phyloP scores from a whole-genome alignment of 2,888 invertebrate genomes.

The Gryllus longicercus region DNA sequence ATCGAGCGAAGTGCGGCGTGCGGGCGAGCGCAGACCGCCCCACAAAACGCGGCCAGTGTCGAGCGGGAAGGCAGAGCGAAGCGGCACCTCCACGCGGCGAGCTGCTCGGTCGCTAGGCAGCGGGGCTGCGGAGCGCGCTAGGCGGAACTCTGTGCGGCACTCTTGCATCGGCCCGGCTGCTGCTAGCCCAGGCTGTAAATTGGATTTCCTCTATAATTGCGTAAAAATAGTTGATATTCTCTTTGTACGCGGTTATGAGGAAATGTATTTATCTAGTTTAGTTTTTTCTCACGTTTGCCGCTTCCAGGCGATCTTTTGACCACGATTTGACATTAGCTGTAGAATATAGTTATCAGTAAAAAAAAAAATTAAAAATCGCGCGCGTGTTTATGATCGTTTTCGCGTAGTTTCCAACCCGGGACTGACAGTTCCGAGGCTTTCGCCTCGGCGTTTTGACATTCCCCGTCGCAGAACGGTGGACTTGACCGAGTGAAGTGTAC shows the following conservation, averaged over 20 bases:
- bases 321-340: too few species aligned
- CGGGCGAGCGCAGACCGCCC: background rate
- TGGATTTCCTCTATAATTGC: background rate
- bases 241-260: slow-evolving; percentile 11
- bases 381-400: too few species aligned
- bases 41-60: background rate
- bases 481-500: too few species aligned
- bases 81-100: background rate
- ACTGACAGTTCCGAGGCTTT: too few species aligned
- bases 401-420: too few species aligned
- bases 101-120: background rate
- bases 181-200: too few species aligned
- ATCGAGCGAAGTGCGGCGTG: background rate
- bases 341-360: too few species aligned
- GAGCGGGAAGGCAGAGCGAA: background rate
- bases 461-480: too few species aligned
- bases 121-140: background rate
- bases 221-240: background rate
- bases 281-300: background rate
- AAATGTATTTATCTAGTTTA: background rate
- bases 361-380: too few species aligned
- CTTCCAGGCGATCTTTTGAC: background rate
- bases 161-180: too few species aligned
- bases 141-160: background rate
- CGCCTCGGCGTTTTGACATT: too few species aligned